Percentiles rank a stretch among this genome's conserved stretches.
Evolutionary conservation across 2,888 invertebrate genomes (phyloP).

Genomic region (Exephanes ischioxanthus): DNA sequence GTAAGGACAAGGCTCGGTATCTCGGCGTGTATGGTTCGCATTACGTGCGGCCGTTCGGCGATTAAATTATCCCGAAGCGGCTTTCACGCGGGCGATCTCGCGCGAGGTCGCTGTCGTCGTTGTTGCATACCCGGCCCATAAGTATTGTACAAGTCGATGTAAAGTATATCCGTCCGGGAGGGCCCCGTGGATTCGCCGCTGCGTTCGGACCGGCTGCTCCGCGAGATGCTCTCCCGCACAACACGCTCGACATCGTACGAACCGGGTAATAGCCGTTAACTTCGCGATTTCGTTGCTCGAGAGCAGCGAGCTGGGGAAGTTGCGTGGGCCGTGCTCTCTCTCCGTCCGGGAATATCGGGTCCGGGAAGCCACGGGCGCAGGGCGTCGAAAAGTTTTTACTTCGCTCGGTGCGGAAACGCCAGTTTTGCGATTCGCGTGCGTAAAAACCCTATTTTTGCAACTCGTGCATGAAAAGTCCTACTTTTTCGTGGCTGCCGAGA

Average conservation of each 20-base stretch:
- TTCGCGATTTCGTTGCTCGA: constrained; percentile 42
- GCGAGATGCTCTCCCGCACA: constrained; percentile 14
- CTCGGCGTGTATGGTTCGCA: constrained; percentile 13
- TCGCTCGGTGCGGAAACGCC: too few species aligned
- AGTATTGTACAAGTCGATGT: constrained; percentile 39
- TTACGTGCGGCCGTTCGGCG: constrained; percentile 30
- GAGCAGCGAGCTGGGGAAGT: not conserved
- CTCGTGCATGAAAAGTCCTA: too few species aligned
- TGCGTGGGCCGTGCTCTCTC: not conserved
- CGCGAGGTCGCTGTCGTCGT: constrained; percentile 36
- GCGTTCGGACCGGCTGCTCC: not conserved
- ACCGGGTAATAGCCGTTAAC: constrained; percentile 45
- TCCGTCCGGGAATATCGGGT: not conserved
- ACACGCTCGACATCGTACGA: constrained; percentile 35
- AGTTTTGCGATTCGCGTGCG: too few species aligned
- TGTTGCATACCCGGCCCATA: constrained; percentile 23
- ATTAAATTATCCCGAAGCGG: constrained; percentile 47
- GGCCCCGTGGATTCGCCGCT: not conserved
- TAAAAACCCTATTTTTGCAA: too few species aligned
- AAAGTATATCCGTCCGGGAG: constrained; percentile 20
- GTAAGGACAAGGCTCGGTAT: constrained; percentile 31
- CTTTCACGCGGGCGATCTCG: constrained; percentile 44
- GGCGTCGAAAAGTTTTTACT: too few species aligned
- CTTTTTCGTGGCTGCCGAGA: too few species aligned
- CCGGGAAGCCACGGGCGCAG: not conserved